phyloP scores from a whole-genome alignment of 2,113 vertebrate genomes.

The Apus apus region DNA sequence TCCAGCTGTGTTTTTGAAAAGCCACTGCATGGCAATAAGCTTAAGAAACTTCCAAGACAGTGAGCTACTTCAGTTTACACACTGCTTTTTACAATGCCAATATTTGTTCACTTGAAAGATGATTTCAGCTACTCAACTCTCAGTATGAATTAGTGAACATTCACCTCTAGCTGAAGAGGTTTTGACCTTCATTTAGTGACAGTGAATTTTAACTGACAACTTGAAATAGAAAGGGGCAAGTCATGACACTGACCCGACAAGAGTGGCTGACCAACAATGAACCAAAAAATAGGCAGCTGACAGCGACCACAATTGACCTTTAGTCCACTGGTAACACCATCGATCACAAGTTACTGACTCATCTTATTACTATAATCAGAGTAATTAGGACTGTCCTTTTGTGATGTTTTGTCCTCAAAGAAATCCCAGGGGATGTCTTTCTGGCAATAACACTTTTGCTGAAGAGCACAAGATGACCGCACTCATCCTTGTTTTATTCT shows the following conservation, averaged over 20 bases:
- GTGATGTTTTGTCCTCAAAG: neutral
- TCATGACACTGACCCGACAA: neutral
- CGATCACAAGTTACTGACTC: neutral
- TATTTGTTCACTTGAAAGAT: neutral
- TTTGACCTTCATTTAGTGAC: neutral
- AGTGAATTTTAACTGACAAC: neutral
- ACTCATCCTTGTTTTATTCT: neutral
- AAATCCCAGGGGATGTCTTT: constrained; percentile 1
- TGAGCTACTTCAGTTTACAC: neutral
- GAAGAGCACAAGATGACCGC: neutral
- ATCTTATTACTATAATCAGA: neutral
- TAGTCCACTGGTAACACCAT: neutral
- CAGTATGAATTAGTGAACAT: neutral
- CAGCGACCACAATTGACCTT: neutral
- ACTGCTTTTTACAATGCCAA: neutral
- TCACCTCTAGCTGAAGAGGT: neutral
- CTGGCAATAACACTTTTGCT: neutral
- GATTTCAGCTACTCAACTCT: neutral
- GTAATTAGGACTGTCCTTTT: neutral
- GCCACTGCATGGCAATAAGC: neutral
- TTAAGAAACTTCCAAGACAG: neutral
- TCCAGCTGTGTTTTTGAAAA: constrained; percentile 10
- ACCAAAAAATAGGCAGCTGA: neutral
- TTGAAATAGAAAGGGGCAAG: neutral
- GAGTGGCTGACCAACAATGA: neutral